A percentile compares a stretch with the other conserved stretches of the same genome.
Evolutionary conservation across 2,797 vertebrate species (phyloP).

Genomic region (Rhynchonycteris naso): DNA sequence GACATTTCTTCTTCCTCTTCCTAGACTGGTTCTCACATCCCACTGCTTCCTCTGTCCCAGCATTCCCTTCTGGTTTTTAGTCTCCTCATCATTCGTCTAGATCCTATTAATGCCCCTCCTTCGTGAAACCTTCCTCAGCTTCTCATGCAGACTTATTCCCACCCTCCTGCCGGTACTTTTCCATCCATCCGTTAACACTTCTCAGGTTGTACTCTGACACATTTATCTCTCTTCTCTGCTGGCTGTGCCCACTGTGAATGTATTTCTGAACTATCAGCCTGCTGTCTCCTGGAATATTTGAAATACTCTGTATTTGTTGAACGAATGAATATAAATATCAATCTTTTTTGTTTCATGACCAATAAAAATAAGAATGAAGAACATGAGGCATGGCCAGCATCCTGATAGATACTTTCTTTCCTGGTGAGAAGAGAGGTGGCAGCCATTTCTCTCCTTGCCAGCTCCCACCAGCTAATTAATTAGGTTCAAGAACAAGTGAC

Average conservation of each 20-base stretch:
- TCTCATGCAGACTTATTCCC: background rate
- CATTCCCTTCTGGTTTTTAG: background rate
- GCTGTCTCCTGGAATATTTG: background rate
- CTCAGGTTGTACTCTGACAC: background rate
- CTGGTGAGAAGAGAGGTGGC: background rate
- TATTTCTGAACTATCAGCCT: background rate
- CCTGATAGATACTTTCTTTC: background rate
- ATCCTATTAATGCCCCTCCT: background rate
- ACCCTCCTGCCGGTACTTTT: background rate
- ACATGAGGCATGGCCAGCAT: background rate
- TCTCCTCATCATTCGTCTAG: background rate
- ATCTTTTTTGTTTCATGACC: background rate
- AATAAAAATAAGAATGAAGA: background rate
- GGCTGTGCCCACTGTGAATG: background rate
- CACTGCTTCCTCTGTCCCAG: background rate
- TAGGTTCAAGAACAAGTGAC: background rate
- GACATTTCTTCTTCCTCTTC: background rate
- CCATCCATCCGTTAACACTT: background rate
- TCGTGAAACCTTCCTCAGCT: background rate
- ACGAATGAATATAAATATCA: background rate
- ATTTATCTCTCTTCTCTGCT: background rate
- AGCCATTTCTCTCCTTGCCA: background rate
- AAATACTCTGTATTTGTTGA: background rate
- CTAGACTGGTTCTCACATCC: background rate
- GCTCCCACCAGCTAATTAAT: background rate